Evolutionary conservation across 2,797 vertebrate genomes (phyloP).

Genomic region (Gymnocypris eckloni): DNA sequence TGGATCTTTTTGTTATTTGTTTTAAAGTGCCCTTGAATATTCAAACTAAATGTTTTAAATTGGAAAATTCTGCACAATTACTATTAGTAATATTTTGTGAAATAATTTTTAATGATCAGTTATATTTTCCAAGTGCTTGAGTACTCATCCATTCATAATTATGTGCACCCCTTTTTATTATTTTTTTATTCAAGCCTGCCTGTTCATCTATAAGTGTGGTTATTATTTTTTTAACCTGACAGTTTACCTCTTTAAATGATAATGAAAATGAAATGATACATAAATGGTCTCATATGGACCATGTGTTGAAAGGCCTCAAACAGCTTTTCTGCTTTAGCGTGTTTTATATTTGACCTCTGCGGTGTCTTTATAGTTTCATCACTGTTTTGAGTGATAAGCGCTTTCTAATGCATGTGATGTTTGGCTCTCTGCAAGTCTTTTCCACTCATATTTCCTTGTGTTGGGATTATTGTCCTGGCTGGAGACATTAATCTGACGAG

Average conservation of each 20-base stretch:
- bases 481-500: constrained; percentile 32
- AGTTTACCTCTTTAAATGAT: background rate
- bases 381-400: background rate
- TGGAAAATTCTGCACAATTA: background rate
- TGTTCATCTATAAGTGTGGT: background rate
- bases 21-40: background rate
- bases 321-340: background rate
- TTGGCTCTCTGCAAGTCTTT: background rate
- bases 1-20: background rate
- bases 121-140: background rate
- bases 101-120: background rate
- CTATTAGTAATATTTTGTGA: background rate
- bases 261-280: background rate
- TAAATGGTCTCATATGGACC: background rate
- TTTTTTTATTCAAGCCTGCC: background rate
- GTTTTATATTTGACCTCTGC: constrained; percentile 3
- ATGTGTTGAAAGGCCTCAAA: background rate
- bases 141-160: background rate
- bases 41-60: background rate
- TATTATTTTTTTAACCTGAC: background rate
- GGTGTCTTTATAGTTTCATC: background rate
- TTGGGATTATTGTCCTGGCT: constrained; percentile 30
- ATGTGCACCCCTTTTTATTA: background rate
- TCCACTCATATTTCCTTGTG: constrained; percentile 24
- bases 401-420: background rate